Conservation (phyloP, 2,888 invertebrate species). For the Lasioglossum lativentre region DNA sequence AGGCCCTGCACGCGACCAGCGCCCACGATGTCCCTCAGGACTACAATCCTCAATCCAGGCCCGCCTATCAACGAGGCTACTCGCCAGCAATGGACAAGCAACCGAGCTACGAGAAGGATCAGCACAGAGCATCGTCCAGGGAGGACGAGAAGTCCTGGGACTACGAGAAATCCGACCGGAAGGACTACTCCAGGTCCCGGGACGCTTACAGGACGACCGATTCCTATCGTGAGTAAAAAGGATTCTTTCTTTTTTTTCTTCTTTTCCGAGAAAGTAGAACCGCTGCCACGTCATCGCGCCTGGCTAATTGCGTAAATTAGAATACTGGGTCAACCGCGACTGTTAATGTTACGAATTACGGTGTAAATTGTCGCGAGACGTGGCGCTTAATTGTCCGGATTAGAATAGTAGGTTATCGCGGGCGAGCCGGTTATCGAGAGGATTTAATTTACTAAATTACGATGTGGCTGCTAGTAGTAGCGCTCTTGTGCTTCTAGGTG, state of each 20-base stretch:
- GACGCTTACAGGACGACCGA: constrained; percentile 70
- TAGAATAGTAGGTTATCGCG: constrained; percentile 48
- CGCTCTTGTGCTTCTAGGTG: not conserved
- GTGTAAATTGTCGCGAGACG: constrained; percentile 45
- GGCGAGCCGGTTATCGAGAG: constrained; percentile 13
- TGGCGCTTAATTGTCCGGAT: constrained; percentile 42
- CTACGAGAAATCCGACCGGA: constrained; percentile 70
- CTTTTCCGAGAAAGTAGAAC: not conserved
- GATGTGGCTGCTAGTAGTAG: constrained; percentile 2
- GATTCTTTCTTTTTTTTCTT: not conserved
- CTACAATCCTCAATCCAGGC: constrained; percentile 68
- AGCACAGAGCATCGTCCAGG: constrained; percentile 63
- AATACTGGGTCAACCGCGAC: constrained; percentile 50
- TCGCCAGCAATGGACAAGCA: constrained; percentile 69
- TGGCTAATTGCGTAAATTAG: constrained; percentile 52
- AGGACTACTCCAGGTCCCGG: constrained; percentile 62
- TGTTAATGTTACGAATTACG: constrained; percentile 54
- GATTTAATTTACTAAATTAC: constrained; percentile 41
- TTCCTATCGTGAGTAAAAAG: constrained; percentile 68
- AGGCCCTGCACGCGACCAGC: constrained; percentile 70
- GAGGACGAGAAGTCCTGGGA: constrained; percentile 78
- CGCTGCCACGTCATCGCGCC: constrained; percentile 5
- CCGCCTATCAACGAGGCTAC: constrained; percentile 68
- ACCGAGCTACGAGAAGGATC: constrained; percentile 65
- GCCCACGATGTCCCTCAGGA: constrained; percentile 73